A percentile compares a stretch with the other conserved stretches of the same genome.
These are phyloP conservation scores for Pseudomyrmex gracilis DNA, from an alignment of 1,140 invertebrate genomes.

Conservation along the genomic window DNA sequence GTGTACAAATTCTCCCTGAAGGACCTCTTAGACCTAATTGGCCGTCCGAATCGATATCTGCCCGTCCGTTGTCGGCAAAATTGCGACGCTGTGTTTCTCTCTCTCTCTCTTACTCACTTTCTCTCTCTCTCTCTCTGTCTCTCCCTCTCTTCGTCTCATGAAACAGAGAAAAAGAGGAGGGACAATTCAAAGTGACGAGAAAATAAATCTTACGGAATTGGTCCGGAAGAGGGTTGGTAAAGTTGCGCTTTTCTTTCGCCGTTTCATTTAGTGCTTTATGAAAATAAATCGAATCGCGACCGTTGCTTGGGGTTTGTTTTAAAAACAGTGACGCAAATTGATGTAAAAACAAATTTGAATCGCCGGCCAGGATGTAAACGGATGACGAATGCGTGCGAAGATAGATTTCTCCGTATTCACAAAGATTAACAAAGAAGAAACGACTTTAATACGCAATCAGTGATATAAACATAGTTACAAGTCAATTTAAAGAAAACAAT, in stretches of 20 bases:
- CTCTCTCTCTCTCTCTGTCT: slow-evolving; percentile 21
- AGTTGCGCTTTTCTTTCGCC: slow-evolving; percentile 40
- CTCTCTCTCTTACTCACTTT: slow-evolving; percentile 60
- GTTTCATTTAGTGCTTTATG: slow-evolving; percentile 49
- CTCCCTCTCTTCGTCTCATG: too few species aligned
- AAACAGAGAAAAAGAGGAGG: slow-evolving; percentile 17
- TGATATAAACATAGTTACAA: background rate
- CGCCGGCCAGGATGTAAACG: background rate
- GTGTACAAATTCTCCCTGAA: slow-evolving; percentile 78
- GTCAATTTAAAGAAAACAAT: background rate
- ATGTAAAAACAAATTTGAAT: slow-evolving; percentile 31
- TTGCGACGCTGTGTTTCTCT: slow-evolving; percentile 18
- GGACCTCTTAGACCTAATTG: slow-evolving; percentile 85
- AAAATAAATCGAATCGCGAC: slow-evolving; percentile 32
- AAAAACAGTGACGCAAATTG: slow-evolving; percentile 38
- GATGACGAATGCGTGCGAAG: background rate
- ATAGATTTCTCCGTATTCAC: background rate
- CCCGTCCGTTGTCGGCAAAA: slow-evolving; percentile 54
- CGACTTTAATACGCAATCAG: slow-evolving; percentile 6
- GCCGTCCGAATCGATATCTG: slow-evolving; percentile 83
- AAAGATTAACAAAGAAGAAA: background rate
- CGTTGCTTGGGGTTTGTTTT: slow-evolving; percentile 37
- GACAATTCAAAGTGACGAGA: slow-evolving; percentile 44
- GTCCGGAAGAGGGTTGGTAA: background rate
- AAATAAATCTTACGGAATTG: slow-evolving; percentile 53